Conservation (phyloP, 2,888 invertebrate genomes). For the Listrodromus nycthemerus region DNA sequence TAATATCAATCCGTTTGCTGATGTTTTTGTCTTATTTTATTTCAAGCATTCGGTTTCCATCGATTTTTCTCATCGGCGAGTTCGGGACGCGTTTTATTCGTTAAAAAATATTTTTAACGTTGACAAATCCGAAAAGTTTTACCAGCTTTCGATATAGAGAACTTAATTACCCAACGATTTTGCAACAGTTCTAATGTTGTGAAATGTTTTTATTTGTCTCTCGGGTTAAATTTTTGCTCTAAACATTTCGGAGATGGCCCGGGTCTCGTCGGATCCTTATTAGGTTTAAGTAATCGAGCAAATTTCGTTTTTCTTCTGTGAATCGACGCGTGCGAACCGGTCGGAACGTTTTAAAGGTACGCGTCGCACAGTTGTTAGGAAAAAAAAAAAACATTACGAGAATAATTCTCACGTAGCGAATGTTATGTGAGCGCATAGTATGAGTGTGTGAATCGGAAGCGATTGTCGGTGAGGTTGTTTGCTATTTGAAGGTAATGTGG, state of each 20-base stretch:
- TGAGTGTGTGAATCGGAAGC: conserved; percentile 22
- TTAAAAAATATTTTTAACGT: neutral
- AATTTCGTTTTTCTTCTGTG: conserved; percentile 51
- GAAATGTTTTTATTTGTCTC: neutral
- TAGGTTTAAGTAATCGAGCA: conserved; percentile 15
- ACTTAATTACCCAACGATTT: neutral
- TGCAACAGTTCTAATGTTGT: neutral
- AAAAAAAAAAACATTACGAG: conserved; percentile 15
- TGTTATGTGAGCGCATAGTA: conserved; percentile 12
- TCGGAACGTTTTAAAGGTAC: neutral
- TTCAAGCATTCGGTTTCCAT: conserved; percentile 64
- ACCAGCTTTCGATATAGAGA: too few relatives aligned
- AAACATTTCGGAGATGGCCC: neutral
- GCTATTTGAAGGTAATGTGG: conserved; percentile 9
- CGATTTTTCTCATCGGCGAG: conserved; percentile 11
- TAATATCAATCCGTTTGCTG: conserved; percentile 52
- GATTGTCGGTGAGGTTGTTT: conserved; percentile 26
- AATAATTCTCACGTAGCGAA: conserved; percentile 24
- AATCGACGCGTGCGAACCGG: conserved; percentile 9
- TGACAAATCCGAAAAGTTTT: too few relatives aligned
- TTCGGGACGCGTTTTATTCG: conserved; percentile 21
- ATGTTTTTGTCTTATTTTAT: conserved; percentile 65
- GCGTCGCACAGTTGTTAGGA: conserved; percentile 14
- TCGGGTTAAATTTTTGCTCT: neutral
- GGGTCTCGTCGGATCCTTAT: neutral